These are phyloP conservation scores for Andrena haemorrhoa DNA, from an alignment of 2,888 invertebrate species.

Conservation along the genomic window DNA sequence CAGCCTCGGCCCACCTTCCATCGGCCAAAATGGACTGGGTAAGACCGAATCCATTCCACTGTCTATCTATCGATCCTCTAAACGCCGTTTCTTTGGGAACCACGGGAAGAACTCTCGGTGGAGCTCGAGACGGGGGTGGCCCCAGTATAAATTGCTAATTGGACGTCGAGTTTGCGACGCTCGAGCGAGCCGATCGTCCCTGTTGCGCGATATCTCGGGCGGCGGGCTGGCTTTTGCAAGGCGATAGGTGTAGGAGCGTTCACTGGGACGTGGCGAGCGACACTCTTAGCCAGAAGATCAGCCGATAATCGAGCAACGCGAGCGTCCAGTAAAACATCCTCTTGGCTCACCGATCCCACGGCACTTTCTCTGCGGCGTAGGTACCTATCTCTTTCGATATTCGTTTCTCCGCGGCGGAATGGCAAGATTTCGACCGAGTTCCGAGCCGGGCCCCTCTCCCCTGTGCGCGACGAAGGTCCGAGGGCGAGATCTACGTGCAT, in stretches of 20 bases:
- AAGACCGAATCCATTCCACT: constrained; percentile 26
- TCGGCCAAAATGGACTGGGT: constrained; percentile 60
- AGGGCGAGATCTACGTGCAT: constrained; percentile 52
- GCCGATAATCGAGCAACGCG: constrained; percentile 13
- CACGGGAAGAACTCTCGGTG: not conserved
- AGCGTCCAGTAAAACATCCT: constrained; percentile 3
- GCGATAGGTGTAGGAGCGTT: not conserved
- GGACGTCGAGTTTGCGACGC: not conserved
- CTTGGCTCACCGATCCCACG: not conserved
- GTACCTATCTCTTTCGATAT: not conserved
- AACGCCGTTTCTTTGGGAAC: not conserved
- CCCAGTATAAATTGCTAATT: not conserved
- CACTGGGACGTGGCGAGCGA: constrained; percentile 22
- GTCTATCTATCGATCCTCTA: not conserved
- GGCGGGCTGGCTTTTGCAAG: not conserved
- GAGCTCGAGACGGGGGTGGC: not conserved
- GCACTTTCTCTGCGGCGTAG: constrained; percentile 32
- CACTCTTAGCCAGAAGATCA: constrained; percentile 9
- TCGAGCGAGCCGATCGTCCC: not conserved
- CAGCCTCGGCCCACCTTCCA: constrained; percentile 3
- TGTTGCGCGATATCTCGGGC: not conserved
- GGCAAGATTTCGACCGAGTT: not conserved
- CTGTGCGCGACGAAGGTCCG: constrained; percentile 23
- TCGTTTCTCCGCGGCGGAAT: not conserved
- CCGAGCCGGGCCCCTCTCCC: not conserved